Conservation (phyloP, 2,113 vertebrate genomes). For the Xenopus borealis region DNA sequence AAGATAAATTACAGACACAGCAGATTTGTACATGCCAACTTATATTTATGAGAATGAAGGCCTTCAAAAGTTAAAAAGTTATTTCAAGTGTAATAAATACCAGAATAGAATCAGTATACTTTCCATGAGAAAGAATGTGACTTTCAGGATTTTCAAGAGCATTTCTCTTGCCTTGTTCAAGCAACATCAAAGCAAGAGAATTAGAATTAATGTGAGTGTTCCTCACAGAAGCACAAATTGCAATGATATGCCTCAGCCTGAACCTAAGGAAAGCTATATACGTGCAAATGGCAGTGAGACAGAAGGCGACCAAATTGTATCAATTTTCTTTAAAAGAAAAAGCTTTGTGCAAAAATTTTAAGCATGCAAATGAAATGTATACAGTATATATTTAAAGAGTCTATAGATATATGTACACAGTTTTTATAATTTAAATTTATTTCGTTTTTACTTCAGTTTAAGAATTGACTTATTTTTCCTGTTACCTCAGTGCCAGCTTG, state of each 20-base stretch:
- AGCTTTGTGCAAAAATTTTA: not conserved
- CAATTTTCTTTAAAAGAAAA: conserved; percentile 17
- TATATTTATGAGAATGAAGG: too few relatives aligned
- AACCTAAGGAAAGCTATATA: conserved; percentile 19
- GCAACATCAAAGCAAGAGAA: conserved; percentile 39
- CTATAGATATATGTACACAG: too few relatives aligned
- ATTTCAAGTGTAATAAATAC: not conserved
- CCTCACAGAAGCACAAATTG: conserved; percentile 29
- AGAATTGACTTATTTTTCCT: too few relatives aligned
- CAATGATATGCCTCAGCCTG: conserved; percentile 14
- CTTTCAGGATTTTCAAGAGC: conserved; percentile 8
- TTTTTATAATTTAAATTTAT: too few relatives aligned
- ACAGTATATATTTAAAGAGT: too few relatives aligned
- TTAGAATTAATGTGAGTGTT: conserved; percentile 40
- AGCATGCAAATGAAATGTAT: not conserved
- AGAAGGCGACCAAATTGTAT: conserved; percentile 3
- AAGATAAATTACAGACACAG: too few relatives aligned
- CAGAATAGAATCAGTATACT: conserved; percentile 14
- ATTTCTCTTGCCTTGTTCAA: conserved; percentile 30
- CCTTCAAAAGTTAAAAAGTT: too few relatives aligned
- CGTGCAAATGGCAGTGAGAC: conserved; percentile 24
- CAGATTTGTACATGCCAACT: too few relatives aligned
- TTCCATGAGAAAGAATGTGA: conserved; percentile 30
- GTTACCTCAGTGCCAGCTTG: too few relatives aligned
- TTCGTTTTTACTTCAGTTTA: too few relatives aligned